phyloP scores from a whole-genome alignment of 2,888 invertebrate species.

The Heliconius cydno region DNA sequence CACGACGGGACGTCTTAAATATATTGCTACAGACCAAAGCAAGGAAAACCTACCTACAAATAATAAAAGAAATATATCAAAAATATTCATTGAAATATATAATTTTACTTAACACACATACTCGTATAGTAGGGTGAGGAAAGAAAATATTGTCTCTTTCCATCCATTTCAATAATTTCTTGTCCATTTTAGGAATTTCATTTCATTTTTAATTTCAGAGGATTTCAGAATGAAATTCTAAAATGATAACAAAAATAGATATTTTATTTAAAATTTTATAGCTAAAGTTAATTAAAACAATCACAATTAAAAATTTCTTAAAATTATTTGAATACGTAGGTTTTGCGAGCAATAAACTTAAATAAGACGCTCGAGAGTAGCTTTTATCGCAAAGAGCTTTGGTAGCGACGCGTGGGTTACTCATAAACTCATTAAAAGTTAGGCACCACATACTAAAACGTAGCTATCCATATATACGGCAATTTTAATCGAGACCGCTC shows the following conservation, averaged over 20 bases:
- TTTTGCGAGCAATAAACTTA: slow-evolving; percentile 54
- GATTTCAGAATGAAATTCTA: too few relatives aligned
- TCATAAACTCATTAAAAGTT: slow-evolving; percentile 82
- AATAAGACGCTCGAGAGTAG: slow-evolving; percentile 60
- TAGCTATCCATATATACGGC: slow-evolving; percentile 74
- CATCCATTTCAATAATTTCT: too few relatives aligned
- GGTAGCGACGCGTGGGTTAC: slow-evolving; percentile 55
- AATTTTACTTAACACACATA: too few relatives aligned
- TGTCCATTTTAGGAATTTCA: too few relatives aligned
- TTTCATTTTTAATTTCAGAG: too few relatives aligned
- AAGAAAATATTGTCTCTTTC: too few relatives aligned
- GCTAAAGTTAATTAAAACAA: background rate
- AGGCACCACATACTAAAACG: slow-evolving; percentile 70
- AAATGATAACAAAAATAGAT: too few relatives aligned
- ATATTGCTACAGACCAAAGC: slow-evolving; percentile 59
- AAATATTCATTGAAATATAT: too few relatives aligned
- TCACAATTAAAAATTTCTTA: background rate
- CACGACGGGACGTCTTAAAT: slow-evolving; percentile 77
- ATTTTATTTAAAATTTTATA: background rate
- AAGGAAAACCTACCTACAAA: background rate
- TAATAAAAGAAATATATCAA: too few relatives aligned
- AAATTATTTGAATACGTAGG: slow-evolving; percentile 20
- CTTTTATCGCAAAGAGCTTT: slow-evolving; percentile 53
- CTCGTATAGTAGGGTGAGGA: too few relatives aligned
- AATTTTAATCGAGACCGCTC: slow-evolving; percentile 79